Percentiles rank a stretch among this genome's conserved stretches.
These are phyloP conservation scores for Capreolus pygargus DNA, from an alignment of 2,113 vertebrate species.

Conservation along the genomic window DNA sequence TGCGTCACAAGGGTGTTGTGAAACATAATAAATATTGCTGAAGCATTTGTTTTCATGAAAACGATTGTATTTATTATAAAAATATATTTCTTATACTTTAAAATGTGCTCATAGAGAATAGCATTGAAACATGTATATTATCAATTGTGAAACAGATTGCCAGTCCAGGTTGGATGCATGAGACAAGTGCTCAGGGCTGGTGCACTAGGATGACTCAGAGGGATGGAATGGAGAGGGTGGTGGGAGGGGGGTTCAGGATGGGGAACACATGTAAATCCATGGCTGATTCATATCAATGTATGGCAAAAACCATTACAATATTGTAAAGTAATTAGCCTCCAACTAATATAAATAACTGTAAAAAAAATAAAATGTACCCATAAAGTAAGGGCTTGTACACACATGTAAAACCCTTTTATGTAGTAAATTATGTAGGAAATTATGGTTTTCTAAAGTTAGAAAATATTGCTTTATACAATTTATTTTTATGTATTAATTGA, in stretches of 20 bases:
- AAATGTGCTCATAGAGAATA: neutral
- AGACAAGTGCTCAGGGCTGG: too few species aligned
- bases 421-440: neutral
- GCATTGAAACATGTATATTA: too few species aligned
- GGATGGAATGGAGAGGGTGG: too few species aligned
- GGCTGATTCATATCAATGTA: too few species aligned
- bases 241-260: too few species aligned
- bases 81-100: constrained; percentile 18
- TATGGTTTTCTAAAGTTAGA: constrained; percentile 13
- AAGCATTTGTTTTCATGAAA: constrained; percentile 34
- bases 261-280: too few species aligned
- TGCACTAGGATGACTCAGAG: too few species aligned
- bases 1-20: neutral
- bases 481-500: constrained; percentile 7
- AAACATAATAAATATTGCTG: constrained; percentile 47
- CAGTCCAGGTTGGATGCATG: too few species aligned
- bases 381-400: constrained; percentile 14
- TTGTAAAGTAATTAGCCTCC: too few species aligned
- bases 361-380: neutral
- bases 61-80: constrained; percentile 13
- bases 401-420: constrained; percentile 32
- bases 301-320: too few species aligned
- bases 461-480: constrained; percentile 47
- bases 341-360: too few species aligned
- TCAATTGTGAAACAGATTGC: too few species aligned